A percentile compares a stretch with the other conserved stretches of the same genome.
These are phyloP conservation scores for Hypanus sabinus DNA, from an alignment of 2,113 vertebrate species.

Conservation along the genomic window DNA sequence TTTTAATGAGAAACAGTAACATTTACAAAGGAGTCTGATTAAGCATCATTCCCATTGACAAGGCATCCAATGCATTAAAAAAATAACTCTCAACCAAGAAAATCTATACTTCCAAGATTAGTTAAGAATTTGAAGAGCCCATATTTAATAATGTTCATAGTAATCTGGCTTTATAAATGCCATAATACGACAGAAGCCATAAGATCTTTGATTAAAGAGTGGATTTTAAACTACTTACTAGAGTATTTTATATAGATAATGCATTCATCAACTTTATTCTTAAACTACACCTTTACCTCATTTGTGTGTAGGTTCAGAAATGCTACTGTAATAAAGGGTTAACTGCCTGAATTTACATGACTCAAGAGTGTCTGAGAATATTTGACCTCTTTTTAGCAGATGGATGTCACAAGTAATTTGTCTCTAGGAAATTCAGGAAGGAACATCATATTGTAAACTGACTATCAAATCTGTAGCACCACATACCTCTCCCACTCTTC, in stretches of 20 bases:
- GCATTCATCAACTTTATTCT: neutral
- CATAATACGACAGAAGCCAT: neutral
- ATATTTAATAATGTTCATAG: neutral
- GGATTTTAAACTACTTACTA: neutral
- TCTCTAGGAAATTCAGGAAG: neutral
- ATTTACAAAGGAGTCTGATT: neutral
- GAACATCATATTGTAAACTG: neutral
- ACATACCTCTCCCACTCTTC: neutral
- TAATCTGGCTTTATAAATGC: neutral
- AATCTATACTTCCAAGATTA: neutral
- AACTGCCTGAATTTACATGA: neutral
- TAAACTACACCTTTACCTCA: neutral
- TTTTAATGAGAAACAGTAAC: neutral
- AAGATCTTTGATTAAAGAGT: neutral
- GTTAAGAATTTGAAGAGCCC: neutral
- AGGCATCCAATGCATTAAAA: neutral
- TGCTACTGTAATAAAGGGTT: neutral
- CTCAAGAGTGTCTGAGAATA: conserved; percentile 21
- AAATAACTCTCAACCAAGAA: neutral
- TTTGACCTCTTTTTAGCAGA: conserved; percentile 24
- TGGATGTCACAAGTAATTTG: neutral
- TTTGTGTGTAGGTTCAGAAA: conserved; percentile 1
- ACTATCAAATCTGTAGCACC: neutral
- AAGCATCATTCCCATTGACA: neutral
- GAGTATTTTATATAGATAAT: neutral